These are phyloP conservation scores for Drosophila seclusa DNA, from an alignment of 2,888 invertebrate species.

Conservation along the genomic window DNA sequence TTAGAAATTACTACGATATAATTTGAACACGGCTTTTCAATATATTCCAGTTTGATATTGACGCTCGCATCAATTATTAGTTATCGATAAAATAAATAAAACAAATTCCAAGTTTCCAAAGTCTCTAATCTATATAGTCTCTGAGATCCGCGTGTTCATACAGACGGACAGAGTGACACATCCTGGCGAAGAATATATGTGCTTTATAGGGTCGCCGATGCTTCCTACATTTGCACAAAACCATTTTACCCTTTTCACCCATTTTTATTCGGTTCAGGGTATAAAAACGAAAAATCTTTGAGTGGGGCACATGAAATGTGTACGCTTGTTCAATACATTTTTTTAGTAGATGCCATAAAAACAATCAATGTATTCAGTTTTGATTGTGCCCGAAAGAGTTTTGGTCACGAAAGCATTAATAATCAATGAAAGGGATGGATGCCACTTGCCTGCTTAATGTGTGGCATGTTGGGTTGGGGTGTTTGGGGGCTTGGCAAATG, in stretches of 20 bases:
- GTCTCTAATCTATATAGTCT: background rate
- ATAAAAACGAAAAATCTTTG: background rate
- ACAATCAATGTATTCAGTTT: conserved; percentile 44
- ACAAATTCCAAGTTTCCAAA: background rate
- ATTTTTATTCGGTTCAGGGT: background rate
- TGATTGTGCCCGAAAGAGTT: conserved; percentile 30
- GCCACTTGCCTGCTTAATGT: background rate
- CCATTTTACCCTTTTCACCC: background rate
- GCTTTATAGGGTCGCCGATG: background rate
- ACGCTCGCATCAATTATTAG: background rate
- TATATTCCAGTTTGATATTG: no score
- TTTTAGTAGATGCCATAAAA: conserved; percentile 29
- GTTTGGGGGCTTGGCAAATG: conserved; percentile 46
- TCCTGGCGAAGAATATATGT: background rate
- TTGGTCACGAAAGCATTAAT: conserved; percentile 51
- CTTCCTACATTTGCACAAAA: background rate
- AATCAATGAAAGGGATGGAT: conserved; percentile 23
- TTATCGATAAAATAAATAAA: background rate
- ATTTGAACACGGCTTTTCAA: no score
- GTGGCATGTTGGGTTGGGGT: background rate
- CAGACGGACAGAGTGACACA: background rate
- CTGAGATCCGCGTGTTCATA: background rate
- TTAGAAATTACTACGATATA: no score
- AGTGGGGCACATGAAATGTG: background rate
- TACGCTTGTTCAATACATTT: conserved; percentile 38